Conservation (phyloP, 2,113 vertebrate species). For the Entelurus aequoreus region DNA sequence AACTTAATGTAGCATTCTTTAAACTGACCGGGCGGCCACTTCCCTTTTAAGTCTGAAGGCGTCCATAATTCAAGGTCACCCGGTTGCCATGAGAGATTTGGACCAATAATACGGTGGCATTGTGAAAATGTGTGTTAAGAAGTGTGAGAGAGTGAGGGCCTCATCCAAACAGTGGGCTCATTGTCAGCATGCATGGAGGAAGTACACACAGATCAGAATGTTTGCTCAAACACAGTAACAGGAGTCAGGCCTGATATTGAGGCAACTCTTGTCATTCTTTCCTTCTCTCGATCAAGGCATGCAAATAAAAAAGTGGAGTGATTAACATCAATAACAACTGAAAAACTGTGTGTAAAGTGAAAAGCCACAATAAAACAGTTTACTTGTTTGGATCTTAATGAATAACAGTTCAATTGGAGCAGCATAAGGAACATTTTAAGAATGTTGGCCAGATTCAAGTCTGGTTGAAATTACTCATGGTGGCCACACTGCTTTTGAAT, state of each 20-base stretch:
- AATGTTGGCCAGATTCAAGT: neutral
- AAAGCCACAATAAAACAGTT: conserved; percentile 18
- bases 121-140: conserved; percentile 27
- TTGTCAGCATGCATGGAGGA: conserved; percentile 51
- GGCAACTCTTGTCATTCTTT: neutral
- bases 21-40: neutral
- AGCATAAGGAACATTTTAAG: neutral
- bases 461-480: neutral
- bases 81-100: conserved; percentile 40
- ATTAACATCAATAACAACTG: conserved; percentile 10
- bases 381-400: neutral
- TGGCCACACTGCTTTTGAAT: neutral
- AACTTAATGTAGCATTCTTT: neutral
- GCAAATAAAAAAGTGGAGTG: conserved; percentile 8
- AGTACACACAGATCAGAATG: conserved; percentile 25
- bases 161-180: conserved; percentile 48
- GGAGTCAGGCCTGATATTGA: conserved; percentile 14
- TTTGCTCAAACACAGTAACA: neutral
- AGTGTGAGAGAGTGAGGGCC: conserved; percentile 36
- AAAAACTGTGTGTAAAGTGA: conserved; percentile 18
- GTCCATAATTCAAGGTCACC: conserved; percentile 8
- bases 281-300: conserved; percentile 16
- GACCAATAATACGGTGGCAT: conserved; percentile 33
- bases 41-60: neutral
- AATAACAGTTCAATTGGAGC: neutral